Evolutionary conservation across 2,797 vertebrate species (phyloP).

Genomic region (Eupleurogrammus muticus): DNA sequence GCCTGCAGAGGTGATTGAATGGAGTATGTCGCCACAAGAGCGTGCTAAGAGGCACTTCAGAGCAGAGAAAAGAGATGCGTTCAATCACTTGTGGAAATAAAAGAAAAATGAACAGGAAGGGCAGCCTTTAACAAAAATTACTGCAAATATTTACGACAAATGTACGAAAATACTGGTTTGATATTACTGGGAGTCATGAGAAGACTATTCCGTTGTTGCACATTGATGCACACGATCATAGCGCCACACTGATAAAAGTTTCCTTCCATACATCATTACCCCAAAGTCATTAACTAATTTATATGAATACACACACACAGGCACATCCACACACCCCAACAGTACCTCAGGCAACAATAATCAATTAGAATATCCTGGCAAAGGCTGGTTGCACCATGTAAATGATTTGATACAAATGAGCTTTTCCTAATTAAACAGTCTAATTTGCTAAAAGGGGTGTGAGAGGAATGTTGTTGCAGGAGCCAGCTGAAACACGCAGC

Average conservation of each 20-base stretch:
- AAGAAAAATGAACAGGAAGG: conserved; percentile 18
- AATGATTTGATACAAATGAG: conserved; percentile 86
- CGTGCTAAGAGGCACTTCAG: conserved; percentile 55
- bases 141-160: conserved; percentile 40
- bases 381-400: conserved; percentile 82
- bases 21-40: conserved; percentile 34
- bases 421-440: conserved; percentile 85
- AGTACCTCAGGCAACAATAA: conserved; percentile 82
- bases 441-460: conserved; percentile 83
- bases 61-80: conserved; percentile 13
- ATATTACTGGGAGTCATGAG: conserved; percentile 15
- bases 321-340: conserved; percentile 40
- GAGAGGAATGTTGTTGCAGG: conserved; percentile 59
- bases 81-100: conserved; percentile 33
- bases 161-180: conserved; percentile 26
- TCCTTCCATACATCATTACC: conserved; percentile 51
- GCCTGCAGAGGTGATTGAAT: conserved; percentile 44
- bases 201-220: conserved; percentile 14
- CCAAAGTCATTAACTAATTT: conserved; percentile 64
- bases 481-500: conserved; percentile 62
- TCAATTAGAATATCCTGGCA: conserved; percentile 84
- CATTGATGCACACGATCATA: conserved; percentile 24
- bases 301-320: conserved; percentile 46
- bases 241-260: conserved; percentile 48
- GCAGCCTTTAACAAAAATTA: not conserved